phyloP scores from a whole-genome alignment of 2,113 vertebrate genomes.

The Antigone vipio region DNA sequence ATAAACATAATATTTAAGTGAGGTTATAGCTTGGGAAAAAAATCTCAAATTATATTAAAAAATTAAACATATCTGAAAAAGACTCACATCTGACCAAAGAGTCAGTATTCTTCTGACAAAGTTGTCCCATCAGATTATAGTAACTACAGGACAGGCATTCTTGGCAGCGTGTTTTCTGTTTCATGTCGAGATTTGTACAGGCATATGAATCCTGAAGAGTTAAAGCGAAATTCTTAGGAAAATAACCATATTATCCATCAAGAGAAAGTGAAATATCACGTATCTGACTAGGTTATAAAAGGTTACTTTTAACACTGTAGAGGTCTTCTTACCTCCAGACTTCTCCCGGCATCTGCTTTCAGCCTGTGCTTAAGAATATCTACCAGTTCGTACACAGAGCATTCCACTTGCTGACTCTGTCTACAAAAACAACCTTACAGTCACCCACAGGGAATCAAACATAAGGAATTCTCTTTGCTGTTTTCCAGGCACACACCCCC shows the following conservation, averaged over 20 bases:
- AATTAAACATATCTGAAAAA: background rate
- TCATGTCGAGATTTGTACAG: conserved; percentile 75
- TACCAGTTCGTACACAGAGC: conserved; percentile 71
- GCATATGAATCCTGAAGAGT: conserved; percentile 71
- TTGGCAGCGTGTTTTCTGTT: conserved; percentile 82
- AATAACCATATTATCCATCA: background rate
- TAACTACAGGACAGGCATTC: conserved; percentile 78
- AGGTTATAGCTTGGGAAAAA: background rate
- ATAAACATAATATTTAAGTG: background rate
- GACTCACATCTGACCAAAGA: conserved; percentile 81
- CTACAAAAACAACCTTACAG: conserved; percentile 61
- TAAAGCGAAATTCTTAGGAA: background rate
- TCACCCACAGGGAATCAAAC: background rate
- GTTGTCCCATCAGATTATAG: conserved; percentile 78
- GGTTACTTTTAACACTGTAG: background rate
- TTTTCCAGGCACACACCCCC: background rate
- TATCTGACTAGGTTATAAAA: background rate
- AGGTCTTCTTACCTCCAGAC: conserved; percentile 68
- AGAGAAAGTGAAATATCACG: background rate
- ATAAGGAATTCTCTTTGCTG: background rate
- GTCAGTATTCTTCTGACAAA: conserved; percentile 83
- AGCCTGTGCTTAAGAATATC: conserved; percentile 75
- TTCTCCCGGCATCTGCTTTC: conserved; percentile 55
- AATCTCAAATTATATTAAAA: background rate
- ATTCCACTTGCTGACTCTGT: conserved; percentile 82